Conservation (phyloP, 2,888 invertebrate genomes). For the Drosophila nr. perissopoda region DNA sequence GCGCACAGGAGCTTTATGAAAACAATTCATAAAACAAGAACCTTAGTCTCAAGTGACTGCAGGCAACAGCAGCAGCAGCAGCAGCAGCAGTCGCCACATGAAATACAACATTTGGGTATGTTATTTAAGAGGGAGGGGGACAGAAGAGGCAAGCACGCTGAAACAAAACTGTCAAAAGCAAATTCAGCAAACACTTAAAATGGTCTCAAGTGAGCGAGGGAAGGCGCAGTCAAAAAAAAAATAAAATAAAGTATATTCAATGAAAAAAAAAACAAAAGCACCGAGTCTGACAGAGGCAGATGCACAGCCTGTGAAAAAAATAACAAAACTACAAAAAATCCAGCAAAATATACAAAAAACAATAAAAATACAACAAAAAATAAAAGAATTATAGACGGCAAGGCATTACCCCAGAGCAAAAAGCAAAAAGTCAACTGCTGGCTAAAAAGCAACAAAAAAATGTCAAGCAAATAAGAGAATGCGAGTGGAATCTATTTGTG, state of each 20-base stretch:
- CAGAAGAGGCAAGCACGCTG: slow-evolving; percentile 1
- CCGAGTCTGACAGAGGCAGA: slow-evolving; percentile 3
- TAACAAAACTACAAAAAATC: slow-evolving; percentile 21
- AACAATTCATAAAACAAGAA: slow-evolving; percentile 23
- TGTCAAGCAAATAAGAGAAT: slow-evolving; percentile 46
- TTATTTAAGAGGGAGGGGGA: background rate
- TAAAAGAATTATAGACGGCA: slow-evolving; percentile 35
- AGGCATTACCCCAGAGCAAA: slow-evolving; percentile 53
- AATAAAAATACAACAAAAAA: slow-evolving; percentile 15
- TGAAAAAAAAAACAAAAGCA: slow-evolving; percentile 21
- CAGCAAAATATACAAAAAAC: slow-evolving; percentile 31
- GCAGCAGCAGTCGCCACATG: slow-evolving; percentile 32
- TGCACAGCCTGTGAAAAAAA: slow-evolving; percentile 15
- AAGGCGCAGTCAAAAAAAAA: slow-evolving; percentile 25
- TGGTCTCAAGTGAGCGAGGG: slow-evolving; percentile 70
- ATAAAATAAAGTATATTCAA: slow-evolving; percentile 32
- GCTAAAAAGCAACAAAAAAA: slow-evolving; percentile 46
- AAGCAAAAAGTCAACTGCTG: slow-evolving; percentile 62
- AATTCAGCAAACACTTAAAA: slow-evolving; percentile 74
- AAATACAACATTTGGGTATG: slow-evolving; percentile 27
- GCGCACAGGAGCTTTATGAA: slow-evolving; percentile 5
- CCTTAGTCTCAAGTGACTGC: slow-evolving; percentile 40
- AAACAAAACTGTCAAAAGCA: slow-evolving; percentile 62
- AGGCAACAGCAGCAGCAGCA: background rate
- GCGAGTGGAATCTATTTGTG: slow-evolving; percentile 10